Evolutionary conservation across 2,113 vertebrate genomes (phyloP), one percentile per base, ranked within the genome.

Genomic region (Seriola rivoliana): DNA sequence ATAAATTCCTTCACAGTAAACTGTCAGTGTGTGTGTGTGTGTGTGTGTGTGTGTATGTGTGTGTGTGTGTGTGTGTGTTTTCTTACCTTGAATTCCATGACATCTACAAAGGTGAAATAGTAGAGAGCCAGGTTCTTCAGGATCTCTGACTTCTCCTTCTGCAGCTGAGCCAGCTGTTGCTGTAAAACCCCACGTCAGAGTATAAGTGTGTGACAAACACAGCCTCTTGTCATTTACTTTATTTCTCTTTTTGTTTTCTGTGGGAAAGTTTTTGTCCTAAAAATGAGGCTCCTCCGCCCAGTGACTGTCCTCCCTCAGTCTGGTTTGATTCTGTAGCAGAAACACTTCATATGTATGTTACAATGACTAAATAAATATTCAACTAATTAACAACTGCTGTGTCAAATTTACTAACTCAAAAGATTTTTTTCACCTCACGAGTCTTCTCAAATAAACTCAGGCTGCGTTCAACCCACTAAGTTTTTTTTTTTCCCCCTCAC

Each of bases 151-250:
- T 99, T 99, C 87, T 99, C 98, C 89, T 99, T 99, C 94, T 99
- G 98, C 67, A 99, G 96, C 92, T 99, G 98, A 93, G 98, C 97
- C 92, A 99, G 96, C 98, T 99, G 98, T 99, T 99, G 98, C 98
- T 99, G 95, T 90, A 93, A 87, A 95, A 95, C 69, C 94, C 75
- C 85, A 91, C 4, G 9, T 36, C 76, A 76, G 1, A 71, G 1
- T 1, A 40, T 23, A 38, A 58, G 13, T 8, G 21, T 58, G 69
- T 44, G 36, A 23, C 19, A 1, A 40, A 71, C 54, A 71, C 48
- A 46, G 12, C 13, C 13, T 52, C 5, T 21, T 52, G 8, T 9
- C 50, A n/a, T 9, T 21, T 8, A n/a, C 8, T 9, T 5, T 19
- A 2, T 52, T 52, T 52, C 2, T 52, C 1, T 21, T 52, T 52